Conservation (phyloP, 1,140 invertebrate species). For the Cherax quadricarinatus region DNA sequence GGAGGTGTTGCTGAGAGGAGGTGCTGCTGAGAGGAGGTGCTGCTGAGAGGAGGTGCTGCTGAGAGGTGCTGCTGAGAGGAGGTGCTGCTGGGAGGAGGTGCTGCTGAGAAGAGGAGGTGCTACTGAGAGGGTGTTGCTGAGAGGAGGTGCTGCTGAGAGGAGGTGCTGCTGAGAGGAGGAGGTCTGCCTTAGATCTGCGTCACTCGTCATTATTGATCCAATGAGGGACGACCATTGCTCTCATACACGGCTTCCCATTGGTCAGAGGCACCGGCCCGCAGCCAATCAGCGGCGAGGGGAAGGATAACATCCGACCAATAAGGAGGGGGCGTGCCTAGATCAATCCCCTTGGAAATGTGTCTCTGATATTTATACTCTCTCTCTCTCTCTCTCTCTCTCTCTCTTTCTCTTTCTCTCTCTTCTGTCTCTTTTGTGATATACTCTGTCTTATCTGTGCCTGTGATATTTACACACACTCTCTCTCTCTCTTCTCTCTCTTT, state of each 20-base stretch:
- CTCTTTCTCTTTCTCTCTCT: not conserved
- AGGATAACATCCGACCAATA: conserved; percentile 41
- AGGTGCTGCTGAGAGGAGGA: no score
- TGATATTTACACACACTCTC: no score
- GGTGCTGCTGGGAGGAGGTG: no score
- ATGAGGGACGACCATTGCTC: conserved; percentile 65
- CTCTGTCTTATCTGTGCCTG: not conserved
- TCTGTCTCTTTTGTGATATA: not conserved
- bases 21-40: no score
- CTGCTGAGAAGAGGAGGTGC: no score
- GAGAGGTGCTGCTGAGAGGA: no score
- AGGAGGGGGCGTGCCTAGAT: conserved; percentile 32
- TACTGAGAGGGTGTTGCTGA: no score
- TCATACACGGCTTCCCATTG: conserved; percentile 53
- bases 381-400: not conserved
- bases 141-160: not conserved
- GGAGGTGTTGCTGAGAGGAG: no score
- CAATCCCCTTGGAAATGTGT: conserved; percentile 54
- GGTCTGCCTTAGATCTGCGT: not conserved
- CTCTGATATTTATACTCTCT: conserved; percentile 59
- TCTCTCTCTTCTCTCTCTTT: no score
- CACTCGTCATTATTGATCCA: conserved; percentile 52
- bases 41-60: no score
- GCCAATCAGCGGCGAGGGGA: conserved; percentile 59
- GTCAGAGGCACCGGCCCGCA: conserved; percentile 30